Evolutionary conservation across 2,113 vertebrate genomes (phyloP), one percentile per base, ranked within the genome.

Genomic region (Osmerus eperlanus): DNA sequence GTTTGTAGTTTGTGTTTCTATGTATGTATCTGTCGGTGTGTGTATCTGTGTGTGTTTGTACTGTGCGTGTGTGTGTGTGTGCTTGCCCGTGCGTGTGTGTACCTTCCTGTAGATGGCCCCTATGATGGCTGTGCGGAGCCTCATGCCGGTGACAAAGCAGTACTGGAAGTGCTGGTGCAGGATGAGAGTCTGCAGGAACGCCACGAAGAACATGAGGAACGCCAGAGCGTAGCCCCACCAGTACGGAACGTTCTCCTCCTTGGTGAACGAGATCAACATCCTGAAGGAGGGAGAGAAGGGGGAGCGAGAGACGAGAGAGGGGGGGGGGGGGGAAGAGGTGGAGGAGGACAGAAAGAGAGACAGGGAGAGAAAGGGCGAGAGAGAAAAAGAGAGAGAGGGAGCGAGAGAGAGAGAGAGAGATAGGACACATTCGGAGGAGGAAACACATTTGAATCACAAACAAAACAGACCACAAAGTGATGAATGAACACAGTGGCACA

Each of bases 91-190:
- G 62, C 6, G 3, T n/a, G 11, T 23, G 15, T 86, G 72, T 85
- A 97, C 97, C 96, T 99, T 99, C 73, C 95, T 91, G 85, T 99
- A 99, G 73, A 99, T 93, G 15, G 96, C 79, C 3, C 96, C 97
- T 0, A 91, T 90, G 84, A 99, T 89, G 0, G 91, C 95, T 0
- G 94, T 92, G 53, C 95, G 95, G 16, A 99, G 78, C 58, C 94
- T 92, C 95, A 99, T 91, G 53, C 93, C 96, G 0, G 90, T 94
- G 75, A 95, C 89, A 59, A 97, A 94, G 76, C 94, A 92, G 84
- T 94, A 94, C 59, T 97, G 94, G 85, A 92, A 96, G 80, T 96
- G 94, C 71, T 95, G 95, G 74, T 99, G 95, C 56, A 96, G 89
- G 70, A 97, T 78, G 72, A 99, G 85, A 0, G 95, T 97, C 89